phyloP scores from a whole-genome alignment of 2,888 invertebrate species.

The Mellilla xanthometata region DNA sequence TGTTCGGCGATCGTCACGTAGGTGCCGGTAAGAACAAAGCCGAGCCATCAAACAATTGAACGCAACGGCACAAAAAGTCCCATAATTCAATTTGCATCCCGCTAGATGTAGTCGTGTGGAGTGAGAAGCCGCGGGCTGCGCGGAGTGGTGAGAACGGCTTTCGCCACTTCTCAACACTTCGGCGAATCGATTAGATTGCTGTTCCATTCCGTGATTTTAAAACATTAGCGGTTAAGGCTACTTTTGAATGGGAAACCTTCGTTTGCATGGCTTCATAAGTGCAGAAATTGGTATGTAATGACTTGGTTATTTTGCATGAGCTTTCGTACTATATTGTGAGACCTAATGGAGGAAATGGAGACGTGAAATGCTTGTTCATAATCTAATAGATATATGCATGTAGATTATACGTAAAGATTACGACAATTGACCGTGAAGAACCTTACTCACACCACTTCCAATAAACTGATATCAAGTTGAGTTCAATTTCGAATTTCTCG shows the following conservation, averaged over 20 bases:
- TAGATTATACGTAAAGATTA: too few species aligned
- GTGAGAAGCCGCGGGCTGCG: conserved; percentile 63
- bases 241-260: conserved; percentile 6
- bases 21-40: conserved; percentile 74
- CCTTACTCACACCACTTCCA: too few species aligned
- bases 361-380: too few species aligned
- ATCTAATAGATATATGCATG: too few species aligned
- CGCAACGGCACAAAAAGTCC: conserved; percentile 70
- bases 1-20: conserved; percentile 75
- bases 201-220: conserved; percentile 60
- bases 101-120: conserved; percentile 74
- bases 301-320: too few species aligned
- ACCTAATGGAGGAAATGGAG: too few species aligned
- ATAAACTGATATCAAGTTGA: too few species aligned
- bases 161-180: conserved; percentile 80
- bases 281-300: too few species aligned
- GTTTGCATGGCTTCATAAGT: too few species aligned
- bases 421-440: too few species aligned
- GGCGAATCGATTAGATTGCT: conserved; percentile 71
- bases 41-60: conserved; percentile 71
- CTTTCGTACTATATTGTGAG: too few species aligned
- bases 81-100: conserved; percentile 82
- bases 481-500: too few species aligned
- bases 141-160: conserved; percentile 69
- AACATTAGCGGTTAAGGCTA: conserved; percentile 44